A percentile compares a stretch with the other conserved stretches of the same genome.
Evolutionary conservation across 2,113 vertebrate genomes (phyloP).

Genomic region (Diadophis punctatus): DNA sequence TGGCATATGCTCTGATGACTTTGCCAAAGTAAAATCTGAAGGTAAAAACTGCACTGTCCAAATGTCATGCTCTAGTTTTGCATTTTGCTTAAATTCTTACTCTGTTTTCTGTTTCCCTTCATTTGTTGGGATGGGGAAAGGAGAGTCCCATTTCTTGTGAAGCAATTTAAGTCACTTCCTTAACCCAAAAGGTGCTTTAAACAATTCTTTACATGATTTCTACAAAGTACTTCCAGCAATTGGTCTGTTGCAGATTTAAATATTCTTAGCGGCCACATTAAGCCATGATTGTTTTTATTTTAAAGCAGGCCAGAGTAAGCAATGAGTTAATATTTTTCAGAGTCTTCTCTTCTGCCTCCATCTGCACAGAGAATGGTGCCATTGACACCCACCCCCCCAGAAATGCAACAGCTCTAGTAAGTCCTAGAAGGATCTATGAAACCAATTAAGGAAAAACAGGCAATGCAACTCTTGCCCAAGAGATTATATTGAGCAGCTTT

Average conservation of each 20-base stretch:
- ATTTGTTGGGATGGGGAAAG: background rate
- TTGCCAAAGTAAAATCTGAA: background rate
- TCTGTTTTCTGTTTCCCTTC: background rate
- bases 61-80: background rate
- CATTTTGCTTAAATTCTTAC: background rate
- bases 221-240: conserved; percentile 38
- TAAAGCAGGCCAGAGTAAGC: background rate
- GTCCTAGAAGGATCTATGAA: background rate
- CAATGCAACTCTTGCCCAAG: background rate
- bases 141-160: background rate
- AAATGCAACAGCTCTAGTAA: background rate
- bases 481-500: background rate
- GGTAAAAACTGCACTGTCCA: background rate
- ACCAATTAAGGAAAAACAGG: background rate
- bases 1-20: background rate
- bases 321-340: conserved; percentile 32
- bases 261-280: conserved; percentile 45
- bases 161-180: background rate
- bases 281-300: conserved; percentile 40
- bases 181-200: background rate
- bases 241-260: conserved; percentile 47
- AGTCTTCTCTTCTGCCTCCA: background rate
- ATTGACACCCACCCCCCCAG: background rate
- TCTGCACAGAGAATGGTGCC: background rate
- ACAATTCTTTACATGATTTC: conserved; percentile 30